Evolutionary conservation across 2,888 invertebrate species (phyloP).

Genomic region (Ormyrus nitidulus): DNA sequence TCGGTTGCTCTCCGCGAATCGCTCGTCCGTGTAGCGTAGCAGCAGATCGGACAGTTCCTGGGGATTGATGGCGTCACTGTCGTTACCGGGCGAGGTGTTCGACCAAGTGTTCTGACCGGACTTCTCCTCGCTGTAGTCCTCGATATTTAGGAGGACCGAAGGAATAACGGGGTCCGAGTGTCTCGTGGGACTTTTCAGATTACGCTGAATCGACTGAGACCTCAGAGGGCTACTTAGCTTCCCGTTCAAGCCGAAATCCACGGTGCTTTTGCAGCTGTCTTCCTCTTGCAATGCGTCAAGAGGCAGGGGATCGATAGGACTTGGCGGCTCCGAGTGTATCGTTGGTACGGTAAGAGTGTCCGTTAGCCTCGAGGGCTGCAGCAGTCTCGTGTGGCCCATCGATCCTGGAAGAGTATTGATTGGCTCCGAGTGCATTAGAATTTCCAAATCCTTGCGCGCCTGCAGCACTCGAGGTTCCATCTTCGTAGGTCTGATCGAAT

Average conservation of each 20-base stretch:
- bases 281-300: slow-evolving; percentile 63
- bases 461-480: slow-evolving; percentile 53
- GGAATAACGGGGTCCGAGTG: slow-evolving; percentile 68
- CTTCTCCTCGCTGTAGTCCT: slow-evolving; percentile 62
- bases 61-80: slow-evolving; percentile 15
- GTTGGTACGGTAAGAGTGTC: slow-evolving; percentile 66
- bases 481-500: slow-evolving; percentile 44
- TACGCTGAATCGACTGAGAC: slow-evolving; percentile 11
- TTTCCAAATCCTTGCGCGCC: slow-evolving; percentile 58
- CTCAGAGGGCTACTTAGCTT: slow-evolving; percentile 17
- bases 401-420: slow-evolving; percentile 50
- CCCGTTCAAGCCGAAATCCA: neutral
- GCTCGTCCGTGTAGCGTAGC: slow-evolving; percentile 40
- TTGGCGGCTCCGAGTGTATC: slow-evolving; percentile 71
- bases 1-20: slow-evolving; percentile 61
- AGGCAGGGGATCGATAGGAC: slow-evolving; percentile 68
- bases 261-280: slow-evolving; percentile 20
- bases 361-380: slow-evolving; percentile 60
- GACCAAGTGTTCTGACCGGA: slow-evolving; percentile 26
- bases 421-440: slow-evolving; percentile 65
- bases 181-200: slow-evolving; percentile 61
- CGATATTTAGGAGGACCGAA: slow-evolving; percentile 68
- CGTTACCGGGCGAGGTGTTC: slow-evolving; percentile 8
- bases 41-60: slow-evolving; percentile 52
- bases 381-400: slow-evolving; percentile 56